phyloP scores from a whole-genome alignment of 1,140 invertebrate species.

The Drosophila kikkawai region DNA sequence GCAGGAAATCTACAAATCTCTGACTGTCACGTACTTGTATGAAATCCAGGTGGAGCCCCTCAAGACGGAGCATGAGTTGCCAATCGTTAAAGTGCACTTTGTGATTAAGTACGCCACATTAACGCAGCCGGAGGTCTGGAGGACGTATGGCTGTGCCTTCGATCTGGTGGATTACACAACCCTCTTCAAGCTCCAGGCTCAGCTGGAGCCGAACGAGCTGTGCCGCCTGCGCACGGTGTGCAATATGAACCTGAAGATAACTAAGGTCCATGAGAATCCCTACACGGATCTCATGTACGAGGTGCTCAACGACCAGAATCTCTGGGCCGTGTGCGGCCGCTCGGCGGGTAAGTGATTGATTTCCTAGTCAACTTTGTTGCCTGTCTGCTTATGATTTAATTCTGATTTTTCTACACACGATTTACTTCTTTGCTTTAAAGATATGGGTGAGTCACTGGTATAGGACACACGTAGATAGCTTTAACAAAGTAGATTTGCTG shows the following conservation, averaged over 20 bases:
- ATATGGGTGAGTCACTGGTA: slow-evolving; percentile 66
- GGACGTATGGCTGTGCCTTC: slow-evolving; percentile 86
- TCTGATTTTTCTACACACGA: slow-evolving; percentile 63
- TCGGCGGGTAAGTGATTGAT: slow-evolving; percentile 88
- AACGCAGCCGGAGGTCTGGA: slow-evolving; percentile 85
- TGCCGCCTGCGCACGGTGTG: slow-evolving; percentile 95
- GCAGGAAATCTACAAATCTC: slow-evolving; percentile 83
- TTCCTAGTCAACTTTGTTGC: slow-evolving; percentile 3
- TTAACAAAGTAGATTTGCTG: slow-evolving; percentile 6
- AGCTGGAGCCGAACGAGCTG: slow-evolving; percentile 94
- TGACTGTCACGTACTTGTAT: slow-evolving; percentile 91
- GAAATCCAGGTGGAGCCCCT: slow-evolving; percentile 87
- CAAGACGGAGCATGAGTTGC: slow-evolving; percentile 85
- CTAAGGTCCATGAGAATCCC: slow-evolving; percentile 85
- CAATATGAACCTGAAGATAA: slow-evolving; percentile 92
- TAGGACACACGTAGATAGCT: slow-evolving; percentile 24
- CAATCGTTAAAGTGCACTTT: slow-evolving; percentile 90
- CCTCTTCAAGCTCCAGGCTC: slow-evolving; percentile 92
- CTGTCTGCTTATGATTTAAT: slow-evolving; percentile 56
- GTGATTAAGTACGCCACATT: slow-evolving; percentile 88
- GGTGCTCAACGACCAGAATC: slow-evolving; percentile 94
- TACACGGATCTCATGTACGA: slow-evolving; percentile 94
- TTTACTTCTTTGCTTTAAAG: slow-evolving; percentile 61
- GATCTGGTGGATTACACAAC: slow-evolving; percentile 89
- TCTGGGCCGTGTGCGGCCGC: slow-evolving; percentile 96